A percentile compares a stretch with the other conserved stretches of the same genome.
Conservation (phyloP, 2,888 invertebrate species). For the Tanypteryx hageni region DNA sequence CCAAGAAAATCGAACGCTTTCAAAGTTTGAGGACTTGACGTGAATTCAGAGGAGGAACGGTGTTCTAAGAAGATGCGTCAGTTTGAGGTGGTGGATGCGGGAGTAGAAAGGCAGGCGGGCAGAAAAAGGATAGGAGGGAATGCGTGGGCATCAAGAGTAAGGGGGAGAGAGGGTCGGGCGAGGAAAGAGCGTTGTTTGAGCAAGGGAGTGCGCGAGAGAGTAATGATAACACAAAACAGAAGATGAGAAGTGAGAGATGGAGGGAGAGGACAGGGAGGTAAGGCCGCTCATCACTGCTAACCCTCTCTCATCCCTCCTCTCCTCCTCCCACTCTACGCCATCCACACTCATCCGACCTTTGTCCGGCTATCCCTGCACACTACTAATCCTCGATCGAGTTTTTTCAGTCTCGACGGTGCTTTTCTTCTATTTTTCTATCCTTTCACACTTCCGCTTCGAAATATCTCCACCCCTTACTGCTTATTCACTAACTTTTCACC, state of each 20-base stretch:
- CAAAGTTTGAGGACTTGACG: not conserved
- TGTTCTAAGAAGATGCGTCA: not conserved
- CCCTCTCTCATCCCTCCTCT: too few relatives aligned
- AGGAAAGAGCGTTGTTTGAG: not conserved
- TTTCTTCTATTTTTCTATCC: not conserved
- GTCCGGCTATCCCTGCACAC: not conserved
- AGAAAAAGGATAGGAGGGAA: not conserved
- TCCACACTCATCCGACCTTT: not conserved
- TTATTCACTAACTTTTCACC: not conserved
- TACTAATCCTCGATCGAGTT: not conserved
- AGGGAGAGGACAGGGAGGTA: not conserved
- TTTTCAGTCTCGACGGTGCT: not conserved
- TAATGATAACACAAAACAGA: not conserved
- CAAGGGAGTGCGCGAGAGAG: not conserved
- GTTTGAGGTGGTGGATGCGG: not conserved
- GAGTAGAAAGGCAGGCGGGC: not conserved
- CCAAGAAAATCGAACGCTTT: not conserved
- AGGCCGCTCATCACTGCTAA: too few relatives aligned
- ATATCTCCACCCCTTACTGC: conserved; percentile 12
- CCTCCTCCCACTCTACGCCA: too few relatives aligned
- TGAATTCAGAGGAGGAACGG: too few relatives aligned
- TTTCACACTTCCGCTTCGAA: not conserved
- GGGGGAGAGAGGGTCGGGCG: too few relatives aligned
- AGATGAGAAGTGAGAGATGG: not conserved
- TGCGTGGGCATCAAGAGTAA: not conserved